Conservation (phyloP, 2,113 vertebrate genomes). For the Gymnarchus niloticus region DNA sequence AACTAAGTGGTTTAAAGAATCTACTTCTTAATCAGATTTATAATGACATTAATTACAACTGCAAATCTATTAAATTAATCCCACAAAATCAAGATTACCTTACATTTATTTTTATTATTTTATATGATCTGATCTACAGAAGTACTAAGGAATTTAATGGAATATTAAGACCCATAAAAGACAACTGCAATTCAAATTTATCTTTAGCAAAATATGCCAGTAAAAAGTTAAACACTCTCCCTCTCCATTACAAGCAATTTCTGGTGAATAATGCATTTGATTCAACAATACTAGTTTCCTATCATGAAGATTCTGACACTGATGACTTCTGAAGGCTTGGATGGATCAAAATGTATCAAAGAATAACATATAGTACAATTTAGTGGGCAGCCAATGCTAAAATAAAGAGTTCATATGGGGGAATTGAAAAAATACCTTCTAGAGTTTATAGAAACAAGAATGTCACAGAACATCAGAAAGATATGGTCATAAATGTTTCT, state of each 20-base stretch:
- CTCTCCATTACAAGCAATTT: not conserved
- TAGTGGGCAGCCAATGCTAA: not conserved
- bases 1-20: too few species aligned
- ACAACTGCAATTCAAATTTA: not conserved
- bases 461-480: not conserved
- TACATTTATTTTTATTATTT: too few species aligned
- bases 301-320: not conserved
- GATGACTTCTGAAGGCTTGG: not conserved
- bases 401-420: not conserved
- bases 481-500: not conserved
- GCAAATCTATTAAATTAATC: not conserved
- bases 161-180: not conserved
- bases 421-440: not conserved
- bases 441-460: not conserved
- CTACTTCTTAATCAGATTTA: not conserved
- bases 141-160: not conserved
- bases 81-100: not conserved
- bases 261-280: not conserved
- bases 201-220: not conserved
- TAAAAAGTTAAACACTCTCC: not conserved
- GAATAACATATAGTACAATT: not conserved
- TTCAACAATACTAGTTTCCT: not conserved
- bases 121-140: not conserved
- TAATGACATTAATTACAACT: not conserved
- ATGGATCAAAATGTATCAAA: not conserved